A percentile compares a stretch with the other conserved stretches of the same genome.
These are phyloP conservation scores for Raphicerus campestris DNA, from an alignment of 2,113 vertebrate genomes.

Conservation along the genomic window DNA sequence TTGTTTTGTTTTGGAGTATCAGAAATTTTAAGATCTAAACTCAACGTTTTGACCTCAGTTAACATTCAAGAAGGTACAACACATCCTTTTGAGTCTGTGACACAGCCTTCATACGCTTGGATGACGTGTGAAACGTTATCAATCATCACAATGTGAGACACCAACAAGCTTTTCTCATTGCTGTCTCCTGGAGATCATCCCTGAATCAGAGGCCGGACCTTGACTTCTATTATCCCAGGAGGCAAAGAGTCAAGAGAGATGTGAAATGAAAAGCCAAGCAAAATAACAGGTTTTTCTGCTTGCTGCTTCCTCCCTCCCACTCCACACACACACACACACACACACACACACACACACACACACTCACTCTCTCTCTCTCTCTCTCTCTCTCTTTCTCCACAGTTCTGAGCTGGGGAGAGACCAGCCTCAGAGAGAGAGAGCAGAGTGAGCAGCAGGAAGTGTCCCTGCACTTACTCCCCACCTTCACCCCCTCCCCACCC, in stretches of 20 bases:
- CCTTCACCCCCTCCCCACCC: neutral
- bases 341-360: neutral
- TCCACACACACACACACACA: neutral
- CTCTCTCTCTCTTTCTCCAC: neutral
- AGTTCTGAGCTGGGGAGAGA: neutral
- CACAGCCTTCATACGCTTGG: neutral
- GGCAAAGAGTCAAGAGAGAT: slow-evolving; percentile 2
- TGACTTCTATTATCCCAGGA: neutral
- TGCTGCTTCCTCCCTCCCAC: neutral
- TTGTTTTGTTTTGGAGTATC: neutral
- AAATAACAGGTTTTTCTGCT: neutral
- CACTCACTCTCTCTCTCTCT: neutral
- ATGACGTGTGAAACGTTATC: neutral
- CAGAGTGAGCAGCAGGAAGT: neutral
- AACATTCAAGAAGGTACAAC: neutral
- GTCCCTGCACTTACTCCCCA: neutral
- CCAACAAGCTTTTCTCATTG: neutral
- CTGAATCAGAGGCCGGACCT: neutral
- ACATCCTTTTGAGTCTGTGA: neutral
- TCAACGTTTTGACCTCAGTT: neutral
- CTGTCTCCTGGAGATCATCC: neutral
- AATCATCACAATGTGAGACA: neutral
- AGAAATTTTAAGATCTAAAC: neutral
- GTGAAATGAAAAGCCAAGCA: neutral
- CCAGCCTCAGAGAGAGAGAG: neutral